These are phyloP conservation scores for Sminthopsis crassicaudata DNA, from an alignment of 2,113 vertebrate species.

Conservation along the genomic window DNA sequence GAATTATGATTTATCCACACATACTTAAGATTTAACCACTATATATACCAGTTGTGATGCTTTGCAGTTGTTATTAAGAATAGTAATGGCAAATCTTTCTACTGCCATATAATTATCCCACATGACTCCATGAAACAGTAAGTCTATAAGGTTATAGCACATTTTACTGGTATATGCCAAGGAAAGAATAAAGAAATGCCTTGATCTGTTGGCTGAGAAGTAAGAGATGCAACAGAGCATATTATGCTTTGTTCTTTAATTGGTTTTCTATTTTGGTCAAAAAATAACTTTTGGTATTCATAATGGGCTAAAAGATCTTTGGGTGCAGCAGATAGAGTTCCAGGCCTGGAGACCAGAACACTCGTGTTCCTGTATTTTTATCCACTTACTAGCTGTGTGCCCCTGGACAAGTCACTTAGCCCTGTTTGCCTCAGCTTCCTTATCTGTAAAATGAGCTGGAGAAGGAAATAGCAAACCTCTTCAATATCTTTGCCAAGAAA, in stretches of 20 bases:
- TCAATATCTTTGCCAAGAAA: no score
- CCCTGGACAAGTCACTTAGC: no score
- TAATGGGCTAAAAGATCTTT: neutral
- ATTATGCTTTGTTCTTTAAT: neutral
- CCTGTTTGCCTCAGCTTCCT: no score
- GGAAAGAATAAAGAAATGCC: neutral
- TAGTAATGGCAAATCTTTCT: neutral
- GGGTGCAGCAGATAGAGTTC: no score
- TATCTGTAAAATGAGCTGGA: no score
- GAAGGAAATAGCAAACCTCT: no score
- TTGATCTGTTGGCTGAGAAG: neutral
- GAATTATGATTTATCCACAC: neutral
- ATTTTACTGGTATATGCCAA: neutral
- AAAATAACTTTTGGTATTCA: neutral
- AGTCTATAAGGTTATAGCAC: neutral
- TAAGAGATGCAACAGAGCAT: neutral
- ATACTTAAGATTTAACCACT: neutral
- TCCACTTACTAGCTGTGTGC: no score
- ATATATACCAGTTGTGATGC: neutral
- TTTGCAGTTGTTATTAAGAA: neutral
- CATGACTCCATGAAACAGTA: neutral
- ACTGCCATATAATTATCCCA: neutral
- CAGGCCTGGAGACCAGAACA: no score
- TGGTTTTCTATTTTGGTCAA: neutral
- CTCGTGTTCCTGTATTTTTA: no score